Evolutionary conservation across 1,140 invertebrate species (phyloP), one percentile per base, ranked within the genome.

Genomic region (Armadillidium nasatum): DNA sequence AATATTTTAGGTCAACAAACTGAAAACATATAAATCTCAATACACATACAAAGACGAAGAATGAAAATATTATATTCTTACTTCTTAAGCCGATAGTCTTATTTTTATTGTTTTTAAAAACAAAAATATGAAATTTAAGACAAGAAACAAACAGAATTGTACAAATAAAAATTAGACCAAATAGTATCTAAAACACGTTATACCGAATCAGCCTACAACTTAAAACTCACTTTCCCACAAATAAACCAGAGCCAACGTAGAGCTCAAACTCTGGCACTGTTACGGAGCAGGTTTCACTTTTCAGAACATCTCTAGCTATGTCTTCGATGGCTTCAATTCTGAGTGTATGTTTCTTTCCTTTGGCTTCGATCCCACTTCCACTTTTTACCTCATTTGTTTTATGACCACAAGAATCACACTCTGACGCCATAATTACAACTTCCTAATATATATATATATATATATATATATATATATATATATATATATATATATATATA

Each of bases 401-500:
- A 83, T 91, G 88, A 0, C 96, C 97, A 86, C 97, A 99, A 3
- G 82, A 81, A 19, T 97, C 95, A 85, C 97, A 99, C 0, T 85
- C 88, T 0, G 94, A 97, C 3, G 96, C 95, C 97, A 99, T 99
- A 69, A 99, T 96, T 0, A 99, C 89, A 4, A 95, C 94, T 86
- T 98, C 94, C 85, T 99, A 98, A 84, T 99, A 99, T 85, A n/a
- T n/a, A 96, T 91, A 4, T 96, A 96, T 83, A 99, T 97, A 74
- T 93, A 91, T 93, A 80, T 69, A 80, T 82, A 11, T 10, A n/a
- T 10, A 21, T 33, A 10, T 1, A 70, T 71, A 78, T 3, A 4
- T 22, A 73, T 7, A n/a, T 44, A 78, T 81, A 60, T 74, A 78
- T 21, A 67, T 44, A 43, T 9, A 21, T 33, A 33, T 10, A n/a